Conservation (phyloP, 2,113 vertebrate genomes). For the Calyptomena viridis region DNA sequence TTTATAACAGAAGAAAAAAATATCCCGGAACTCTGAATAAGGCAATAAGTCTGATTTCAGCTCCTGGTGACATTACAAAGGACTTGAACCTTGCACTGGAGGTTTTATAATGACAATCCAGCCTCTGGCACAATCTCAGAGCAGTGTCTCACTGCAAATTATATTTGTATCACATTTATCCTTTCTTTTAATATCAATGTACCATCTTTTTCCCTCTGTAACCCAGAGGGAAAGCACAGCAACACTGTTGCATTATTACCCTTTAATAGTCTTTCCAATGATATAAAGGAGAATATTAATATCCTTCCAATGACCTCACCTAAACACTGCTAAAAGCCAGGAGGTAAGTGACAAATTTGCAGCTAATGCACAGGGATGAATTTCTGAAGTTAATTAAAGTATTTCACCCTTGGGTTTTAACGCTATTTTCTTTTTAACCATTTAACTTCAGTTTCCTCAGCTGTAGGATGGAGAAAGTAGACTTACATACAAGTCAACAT, state of each 20-base stretch:
- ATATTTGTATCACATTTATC: constrained; percentile 51
- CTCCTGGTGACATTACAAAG: constrained; percentile 5
- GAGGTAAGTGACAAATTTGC: background rate
- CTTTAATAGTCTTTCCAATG: constrained; percentile 35
- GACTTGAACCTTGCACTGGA: constrained; percentile 23
- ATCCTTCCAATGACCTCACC: constrained; percentile 39
- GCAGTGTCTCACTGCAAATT: constrained; percentile 48
- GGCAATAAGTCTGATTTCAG: background rate
- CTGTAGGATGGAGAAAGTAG: background rate
- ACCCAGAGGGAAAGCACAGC: constrained; percentile 60
- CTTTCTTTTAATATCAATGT: constrained; percentile 52
- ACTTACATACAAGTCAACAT: background rate
- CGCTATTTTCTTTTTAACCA: background rate
- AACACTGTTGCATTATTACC: constrained; percentile 16
- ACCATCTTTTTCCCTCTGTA: constrained; percentile 15
- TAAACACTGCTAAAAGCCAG: constrained; percentile 30
- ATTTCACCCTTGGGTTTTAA: constrained; percentile 32
- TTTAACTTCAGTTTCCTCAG: background rate
- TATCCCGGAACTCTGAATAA: background rate
- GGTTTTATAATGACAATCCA: constrained; percentile 31
- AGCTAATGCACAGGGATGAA: constrained; percentile 2
- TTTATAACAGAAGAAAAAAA: background rate
- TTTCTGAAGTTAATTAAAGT: constrained; percentile 30
- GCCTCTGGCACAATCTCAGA: background rate
- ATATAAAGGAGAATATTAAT: constrained; percentile 62